Conservation (phyloP, 2,113 vertebrate genomes). For the Pelobates fuscus region DNA sequence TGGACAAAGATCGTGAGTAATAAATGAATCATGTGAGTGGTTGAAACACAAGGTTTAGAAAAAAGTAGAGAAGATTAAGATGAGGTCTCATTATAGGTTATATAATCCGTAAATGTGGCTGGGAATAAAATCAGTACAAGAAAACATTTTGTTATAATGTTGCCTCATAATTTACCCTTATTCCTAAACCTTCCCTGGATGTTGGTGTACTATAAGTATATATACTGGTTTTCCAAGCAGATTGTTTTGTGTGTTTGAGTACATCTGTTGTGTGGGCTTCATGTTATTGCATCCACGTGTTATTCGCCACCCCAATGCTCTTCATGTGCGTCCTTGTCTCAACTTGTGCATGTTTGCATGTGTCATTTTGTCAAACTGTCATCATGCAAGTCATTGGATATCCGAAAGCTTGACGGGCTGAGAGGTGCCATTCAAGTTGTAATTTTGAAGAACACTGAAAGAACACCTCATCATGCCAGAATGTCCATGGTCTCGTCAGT, state of each 20-base stretch:
- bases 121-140: no score
- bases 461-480: constrained; percentile 15
- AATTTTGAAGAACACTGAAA: constrained; percentile 16
- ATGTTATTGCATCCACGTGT: background rate
- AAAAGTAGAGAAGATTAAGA: no score
- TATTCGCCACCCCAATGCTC: background rate
- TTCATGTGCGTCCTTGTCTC: background rate
- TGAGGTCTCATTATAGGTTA: no score
- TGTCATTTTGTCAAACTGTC: background rate
- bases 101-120: no score
- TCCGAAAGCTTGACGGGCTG: background rate
- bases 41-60: no score
- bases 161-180: no score
- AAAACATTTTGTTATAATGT: no score
- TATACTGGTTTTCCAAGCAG: no score
- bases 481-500: background rate
- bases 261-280: background rate
- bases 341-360: constrained; percentile 27
- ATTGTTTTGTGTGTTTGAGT: background rate
- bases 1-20: no score
- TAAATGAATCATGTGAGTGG: no score
- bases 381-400: constrained; percentile 19
- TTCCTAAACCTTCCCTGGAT: no score
- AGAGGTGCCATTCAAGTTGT: constrained; percentile 23
- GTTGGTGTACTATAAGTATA: no score